phyloP scores from a whole-genome alignment of 2,113 vertebrate species.

The Etheostoma cragini region DNA sequence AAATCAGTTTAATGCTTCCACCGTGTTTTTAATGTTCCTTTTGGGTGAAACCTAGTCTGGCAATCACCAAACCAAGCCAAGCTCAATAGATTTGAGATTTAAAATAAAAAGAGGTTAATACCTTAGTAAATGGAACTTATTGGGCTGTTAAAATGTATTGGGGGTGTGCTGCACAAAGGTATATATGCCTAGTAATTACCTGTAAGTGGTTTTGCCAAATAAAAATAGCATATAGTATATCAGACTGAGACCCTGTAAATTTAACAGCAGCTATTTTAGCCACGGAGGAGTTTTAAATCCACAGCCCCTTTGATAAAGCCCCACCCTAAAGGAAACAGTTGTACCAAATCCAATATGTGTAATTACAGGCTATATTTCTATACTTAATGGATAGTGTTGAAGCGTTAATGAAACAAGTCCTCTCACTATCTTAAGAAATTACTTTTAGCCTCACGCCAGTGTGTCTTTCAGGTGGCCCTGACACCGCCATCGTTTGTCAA shows the following conservation, averaged over 20 bases:
- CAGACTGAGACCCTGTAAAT: slow-evolving; percentile 40
- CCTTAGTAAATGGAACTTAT: not conserved
- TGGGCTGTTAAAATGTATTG: slow-evolving; percentile 31
- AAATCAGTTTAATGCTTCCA: not conserved
- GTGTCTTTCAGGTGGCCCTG: slow-evolving; percentile 1
- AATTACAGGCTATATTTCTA: slow-evolving; percentile 54
- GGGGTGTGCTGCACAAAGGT: slow-evolving; percentile 28
- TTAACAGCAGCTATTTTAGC: slow-evolving; percentile 39
- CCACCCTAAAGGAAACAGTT: slow-evolving; percentile 18
- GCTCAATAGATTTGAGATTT: no score
- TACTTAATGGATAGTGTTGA: slow-evolving; percentile 7
- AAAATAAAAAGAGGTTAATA: not conserved
- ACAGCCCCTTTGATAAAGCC: slow-evolving; percentile 30
- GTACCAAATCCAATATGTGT: slow-evolving; percentile 26
- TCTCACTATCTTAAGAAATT: slow-evolving; percentile 1
- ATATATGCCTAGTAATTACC: slow-evolving; percentile 39
- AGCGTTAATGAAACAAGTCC: slow-evolving; percentile 20
- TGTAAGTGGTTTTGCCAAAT: slow-evolving; percentile 51
- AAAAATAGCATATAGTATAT: slow-evolving; percentile 37
- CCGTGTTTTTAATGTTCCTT: not conserved
- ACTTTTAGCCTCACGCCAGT: slow-evolving; percentile 2
- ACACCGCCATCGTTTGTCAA: slow-evolving; percentile 38
- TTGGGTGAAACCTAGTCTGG: not conserved
- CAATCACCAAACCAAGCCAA: no score
- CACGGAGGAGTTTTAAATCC: slow-evolving; percentile 32